phyloP scores from a whole-genome alignment of 1,140 invertebrate genomes.

The Zaprionus africanus region DNA sequence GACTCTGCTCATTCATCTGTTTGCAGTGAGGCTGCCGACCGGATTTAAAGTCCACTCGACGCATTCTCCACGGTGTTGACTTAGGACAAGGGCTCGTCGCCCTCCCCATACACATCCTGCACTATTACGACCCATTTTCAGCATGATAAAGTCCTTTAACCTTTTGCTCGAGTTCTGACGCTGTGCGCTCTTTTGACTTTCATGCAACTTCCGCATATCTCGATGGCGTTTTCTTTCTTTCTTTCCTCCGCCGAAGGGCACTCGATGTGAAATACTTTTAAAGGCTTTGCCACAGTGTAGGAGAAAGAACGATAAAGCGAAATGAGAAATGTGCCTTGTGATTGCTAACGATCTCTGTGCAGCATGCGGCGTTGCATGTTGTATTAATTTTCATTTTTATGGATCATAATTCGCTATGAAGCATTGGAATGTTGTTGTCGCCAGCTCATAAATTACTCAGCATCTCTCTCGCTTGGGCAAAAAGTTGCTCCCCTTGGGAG shows the following conservation, averaged over 20 bases:
- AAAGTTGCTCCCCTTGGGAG: constrained; percentile 18
- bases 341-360: not conserved
- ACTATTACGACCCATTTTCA: not conserved
- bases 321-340: not conserved
- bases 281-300: constrained; percentile 8
- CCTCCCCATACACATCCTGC: not conserved
- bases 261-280: constrained; percentile 48
- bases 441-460: constrained; percentile 48
- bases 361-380: constrained; percentile 2
- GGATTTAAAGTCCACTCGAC: constrained; percentile 46
- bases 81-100: not conserved
- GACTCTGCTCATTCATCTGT: not conserved
- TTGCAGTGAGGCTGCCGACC: constrained; percentile 22
- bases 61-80: constrained; percentile 30
- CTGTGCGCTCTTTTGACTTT: constrained; percentile 28
- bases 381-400: constrained; percentile 3
- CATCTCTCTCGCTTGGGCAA: constrained; percentile 3
- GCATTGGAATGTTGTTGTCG: constrained; percentile 14
- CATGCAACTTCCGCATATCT: constrained; percentile 61
- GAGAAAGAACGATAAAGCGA: not conserved
- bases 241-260: constrained; percentile 26
- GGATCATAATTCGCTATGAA: not conserved
- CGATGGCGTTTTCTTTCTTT: constrained; percentile 27
- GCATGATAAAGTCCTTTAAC: constrained; percentile 65
- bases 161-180: constrained; percentile 56